Evolutionary conservation across 2,888 invertebrate species (phyloP).

Genomic region (Ligdia adustata): DNA sequence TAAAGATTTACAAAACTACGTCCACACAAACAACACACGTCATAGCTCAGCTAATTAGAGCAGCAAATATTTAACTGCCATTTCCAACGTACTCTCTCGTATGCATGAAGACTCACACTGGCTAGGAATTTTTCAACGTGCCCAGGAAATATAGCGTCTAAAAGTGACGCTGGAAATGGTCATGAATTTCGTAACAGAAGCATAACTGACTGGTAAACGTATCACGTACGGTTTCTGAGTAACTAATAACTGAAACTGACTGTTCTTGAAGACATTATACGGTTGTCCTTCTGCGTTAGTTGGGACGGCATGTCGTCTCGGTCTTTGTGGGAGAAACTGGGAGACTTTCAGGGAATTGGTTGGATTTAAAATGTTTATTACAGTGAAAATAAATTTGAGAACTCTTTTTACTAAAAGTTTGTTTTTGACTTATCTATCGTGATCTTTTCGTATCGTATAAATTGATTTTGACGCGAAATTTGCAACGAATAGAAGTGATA

Average conservation of each 20-base stretch:
- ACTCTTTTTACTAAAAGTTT: too few relatives aligned
- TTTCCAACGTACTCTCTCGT: slow-evolving; percentile 48
- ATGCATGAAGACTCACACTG: slow-evolving; percentile 43
- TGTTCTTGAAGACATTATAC: slow-evolving; percentile 32
- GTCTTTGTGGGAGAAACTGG: slow-evolving; percentile 9
- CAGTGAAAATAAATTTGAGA: too few relatives aligned
- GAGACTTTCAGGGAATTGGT: slow-evolving; percentile 15
- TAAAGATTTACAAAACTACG: slow-evolving; percentile 39
- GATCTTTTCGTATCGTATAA: too few relatives aligned
- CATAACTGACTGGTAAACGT: slow-evolving; percentile 35
- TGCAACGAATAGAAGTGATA: too few relatives aligned
- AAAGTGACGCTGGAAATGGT: slow-evolving; percentile 37
- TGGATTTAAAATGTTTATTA: too few relatives aligned
- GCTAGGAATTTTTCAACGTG: slow-evolving; percentile 42
- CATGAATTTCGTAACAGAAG: slow-evolving; percentile 46
- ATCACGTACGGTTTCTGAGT: slow-evolving; percentile 41
- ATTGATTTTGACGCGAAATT: too few relatives aligned
- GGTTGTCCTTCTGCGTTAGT: slow-evolving; percentile 33
- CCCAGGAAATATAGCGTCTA: slow-evolving; percentile 28
- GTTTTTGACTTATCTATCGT: too few relatives aligned
- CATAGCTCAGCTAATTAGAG: slow-evolving; percentile 57
- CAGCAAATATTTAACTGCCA: slow-evolving; percentile 58
- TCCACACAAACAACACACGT: slow-evolving; percentile 40
- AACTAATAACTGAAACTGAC: slow-evolving; percentile 42
- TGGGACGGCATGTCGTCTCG: slow-evolving; percentile 12